Conservation (phyloP, 1,140 invertebrate species). For the Drosophila bocqueti region DNA sequence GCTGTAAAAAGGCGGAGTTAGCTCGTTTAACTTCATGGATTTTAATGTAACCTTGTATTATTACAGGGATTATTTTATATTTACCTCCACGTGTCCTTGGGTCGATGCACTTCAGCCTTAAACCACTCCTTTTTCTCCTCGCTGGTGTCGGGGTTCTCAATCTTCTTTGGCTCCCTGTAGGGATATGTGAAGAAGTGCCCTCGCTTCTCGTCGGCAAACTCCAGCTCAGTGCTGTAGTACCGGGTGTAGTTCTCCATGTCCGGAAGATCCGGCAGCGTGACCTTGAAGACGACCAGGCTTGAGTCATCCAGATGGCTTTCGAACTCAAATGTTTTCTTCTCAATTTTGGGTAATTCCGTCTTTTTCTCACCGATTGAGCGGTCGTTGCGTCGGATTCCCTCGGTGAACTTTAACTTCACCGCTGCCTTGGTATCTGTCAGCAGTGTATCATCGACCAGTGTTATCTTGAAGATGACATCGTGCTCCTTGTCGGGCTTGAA, state of each 20-base stretch:
- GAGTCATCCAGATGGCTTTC: slow-evolving; percentile 71
- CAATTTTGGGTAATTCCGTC: slow-evolving; percentile 54
- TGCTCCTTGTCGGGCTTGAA: slow-evolving; percentile 94
- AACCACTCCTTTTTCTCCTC: slow-evolving; percentile 72
- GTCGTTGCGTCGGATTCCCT: slow-evolving; percentile 77
- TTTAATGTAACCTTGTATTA: no score
- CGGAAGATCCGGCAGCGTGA: slow-evolving; percentile 63
- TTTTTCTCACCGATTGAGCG: no score
- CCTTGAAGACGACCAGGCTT: slow-evolving; percentile 61
- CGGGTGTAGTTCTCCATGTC: slow-evolving; percentile 71
- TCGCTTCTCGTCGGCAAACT: slow-evolving; percentile 60
- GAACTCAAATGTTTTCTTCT: slow-evolving; percentile 47
- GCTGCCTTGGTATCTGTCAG: slow-evolving; percentile 85
- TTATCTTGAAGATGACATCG: slow-evolving; percentile 86
- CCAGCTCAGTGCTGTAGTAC: slow-evolving; percentile 61
- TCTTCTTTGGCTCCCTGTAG: slow-evolving; percentile 73
- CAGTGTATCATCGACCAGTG: slow-evolving; percentile 60
- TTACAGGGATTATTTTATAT: background rate
- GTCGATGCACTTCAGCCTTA: slow-evolving; percentile 40
- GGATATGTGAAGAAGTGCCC: slow-evolving; percentile 70
- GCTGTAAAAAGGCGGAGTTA: slow-evolving; percentile 44
- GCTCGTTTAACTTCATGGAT: background rate
- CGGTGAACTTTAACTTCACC: slow-evolving; percentile 87
- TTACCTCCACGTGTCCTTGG: slow-evolving; percentile 61
- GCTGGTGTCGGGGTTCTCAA: slow-evolving; percentile 14